Evolutionary conservation across 2,888 invertebrate genomes (phyloP), one percentile per base, ranked within the genome.

Genomic region (Lasioglossum malachurum): DNA sequence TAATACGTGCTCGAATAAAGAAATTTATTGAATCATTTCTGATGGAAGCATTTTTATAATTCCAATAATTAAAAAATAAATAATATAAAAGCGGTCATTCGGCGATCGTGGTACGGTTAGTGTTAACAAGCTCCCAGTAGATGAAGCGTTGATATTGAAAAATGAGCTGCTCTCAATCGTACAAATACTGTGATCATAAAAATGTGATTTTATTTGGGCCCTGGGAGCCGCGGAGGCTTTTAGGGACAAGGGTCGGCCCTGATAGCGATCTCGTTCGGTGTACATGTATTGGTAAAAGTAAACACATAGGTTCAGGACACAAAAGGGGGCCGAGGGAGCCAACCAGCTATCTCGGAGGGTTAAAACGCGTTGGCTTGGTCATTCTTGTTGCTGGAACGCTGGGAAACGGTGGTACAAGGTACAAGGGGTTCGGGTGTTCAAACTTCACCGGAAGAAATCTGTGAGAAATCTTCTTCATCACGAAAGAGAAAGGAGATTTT

Each of bases 251-350:
- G 64, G 87, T 77, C 87, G 85, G 46, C 87, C 85, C 85, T 88
- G 83, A 75, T 80, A 77, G 69, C 75, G n/a, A 77, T 60, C 16
- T 79, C 27, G 19, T 4, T 10, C 71, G 0, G 16, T 74, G 77
- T 53, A 27, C 27, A 8, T 75, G 87, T 81, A 57, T 35, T 85
- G 53, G 88, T 88, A 78, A 35, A 84, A 77, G 72, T 75, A 81
- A 87, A 87, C 79, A 79, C 64, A 64, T 83, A 79, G 80, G 80
- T 35, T 72, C 44, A 76, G 84, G 71, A 71, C 75, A 78, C 64
- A 78, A 81, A 83, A 88, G 76, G 85, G 72, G 84, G 75, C 64
- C 60, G 82, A 87, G 78, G 74, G 73, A 77, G 38, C 80, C 80
- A 76, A 49, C 78, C 69, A 87, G 79, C 76, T 8, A 53, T 38